Base-by-base conservation (phyloP, 2,888 invertebrate genomes). In the Drosophila kanekoi region DNA sequence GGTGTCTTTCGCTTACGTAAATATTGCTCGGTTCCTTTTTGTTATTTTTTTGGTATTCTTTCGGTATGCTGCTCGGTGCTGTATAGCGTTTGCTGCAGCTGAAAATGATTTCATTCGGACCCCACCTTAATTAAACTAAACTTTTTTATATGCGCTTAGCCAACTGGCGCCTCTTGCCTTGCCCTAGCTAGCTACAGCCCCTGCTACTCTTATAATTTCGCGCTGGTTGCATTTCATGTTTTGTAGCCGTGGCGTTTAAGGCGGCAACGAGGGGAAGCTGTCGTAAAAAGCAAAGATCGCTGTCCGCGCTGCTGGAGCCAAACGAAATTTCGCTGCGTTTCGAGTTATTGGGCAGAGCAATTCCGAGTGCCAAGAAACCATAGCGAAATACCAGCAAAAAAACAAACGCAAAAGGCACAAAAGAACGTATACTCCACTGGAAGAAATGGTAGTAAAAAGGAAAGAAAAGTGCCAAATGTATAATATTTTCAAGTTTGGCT, bases 131-230 rank as follows among this genome's bases (percentile, higher is more conserved):
- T 84, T 77, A 73, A 69, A 72, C 82, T 87, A 85, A 87, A 77
- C 81, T 77, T 87, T 82, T 87, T 81, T 89, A 89, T 88, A 75
- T 81, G 70, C 57, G 85, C 72, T 86, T 89, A 88, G 87, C 86
- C 88, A 87, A 80, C 66, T 73, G 85, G 86, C 87, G 83, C 87
- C 89, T 67, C 41, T 49, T 62, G 60, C 43, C 20, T 28, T 37
- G 6, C 14, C 51, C 28, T 23, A 44, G 20, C 45, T 38, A 14
- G 35, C 16, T 32, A 8, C 28, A 16, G 20, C 14, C n/a, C n/a
- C 37, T 33, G 66, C 48, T 67, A 18, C 53, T 58, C 74, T 60
- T 81, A 89, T 89, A 89, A 77, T 85, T 87, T 80, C 68, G 74
- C 79, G 82, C 77, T 89, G 74, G 72, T 73, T 89, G 89, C 89